Percentiles rank a stretch among this genome's conserved stretches.
Conservation (phyloP, 2,113 vertebrate genomes). For the Mus pahari region DNA sequence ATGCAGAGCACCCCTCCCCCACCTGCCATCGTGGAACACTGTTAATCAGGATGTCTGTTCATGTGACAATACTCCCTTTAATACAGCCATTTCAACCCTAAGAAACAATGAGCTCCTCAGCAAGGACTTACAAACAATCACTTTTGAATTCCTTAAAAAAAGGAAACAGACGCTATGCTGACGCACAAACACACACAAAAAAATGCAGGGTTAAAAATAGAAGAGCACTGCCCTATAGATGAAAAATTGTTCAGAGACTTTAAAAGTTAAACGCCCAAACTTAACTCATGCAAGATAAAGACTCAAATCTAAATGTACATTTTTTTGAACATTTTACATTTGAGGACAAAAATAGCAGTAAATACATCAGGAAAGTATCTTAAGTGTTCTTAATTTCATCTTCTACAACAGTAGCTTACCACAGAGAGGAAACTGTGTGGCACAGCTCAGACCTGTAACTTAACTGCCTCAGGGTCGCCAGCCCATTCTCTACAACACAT, state of each 20-base stretch:
- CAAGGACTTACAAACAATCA: constrained; percentile 92
- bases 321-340: constrained; percentile 51
- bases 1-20: constrained; percentile 63
- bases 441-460: constrained; percentile 56
- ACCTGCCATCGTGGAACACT: constrained; percentile 59
- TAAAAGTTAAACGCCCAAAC: constrained; percentile 31
- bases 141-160: constrained; percentile 90
- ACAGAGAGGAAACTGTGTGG: constrained; percentile 69
- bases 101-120: constrained; percentile 90
- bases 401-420: constrained; percentile 53
- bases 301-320: constrained; percentile 39
- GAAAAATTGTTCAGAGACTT: constrained; percentile 78
- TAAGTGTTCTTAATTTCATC: constrained; percentile 23
- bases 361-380: constrained; percentile 55
- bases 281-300: constrained; percentile 9
- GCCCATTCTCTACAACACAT: constrained; percentile 42
- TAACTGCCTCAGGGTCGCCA: constrained; percentile 23
- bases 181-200: constrained; percentile 89
- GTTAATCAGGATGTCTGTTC: constrained; percentile 88
- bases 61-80: constrained; percentile 89
- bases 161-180: constrained; percentile 93
- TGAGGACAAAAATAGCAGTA: constrained; percentile 9
- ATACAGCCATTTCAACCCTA: constrained; percentile 84
- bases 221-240: constrained; percentile 83
- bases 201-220: constrained; percentile 90